Evolutionary conservation across 2,888 invertebrate species (phyloP), one percentile per base, ranked within the genome.

Genomic region (Drosophila infuscata): DNA sequence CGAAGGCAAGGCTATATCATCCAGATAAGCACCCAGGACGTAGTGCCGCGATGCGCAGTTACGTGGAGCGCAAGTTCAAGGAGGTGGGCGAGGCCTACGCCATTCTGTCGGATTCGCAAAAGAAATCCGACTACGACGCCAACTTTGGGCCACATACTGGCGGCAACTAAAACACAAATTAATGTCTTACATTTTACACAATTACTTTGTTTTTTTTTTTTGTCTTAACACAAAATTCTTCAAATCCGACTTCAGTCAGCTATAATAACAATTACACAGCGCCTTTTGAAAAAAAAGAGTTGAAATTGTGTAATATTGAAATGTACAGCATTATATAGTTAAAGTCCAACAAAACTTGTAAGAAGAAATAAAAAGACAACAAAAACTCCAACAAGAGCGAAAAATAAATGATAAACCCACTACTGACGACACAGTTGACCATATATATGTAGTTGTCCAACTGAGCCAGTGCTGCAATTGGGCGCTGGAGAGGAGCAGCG

Each of bases 11-110:
- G 95, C 97, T 12, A 1, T 98, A 97, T 93, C 99, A 99, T 94
- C 99, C 99, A 70, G 98, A 99, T 94, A 95, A 98, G 48, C 99
- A 99, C 94, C 96, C 98, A 4, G 96, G 95, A 92, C 98, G 98
- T 43, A 95, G 97, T 1, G 96, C 97, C 58, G 94, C 94, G 6
- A 97, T 97, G 92, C 97, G 97, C 81, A 97, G 97, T 87, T 97
- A 97, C 78, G 98, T 99, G 92, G 99, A 99, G 93, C 96, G 96
- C 88, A 97, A 97, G 91, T 99, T 99, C 93, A 99, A 99, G 93
- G 98, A 99, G 93, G 95, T 99, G 29, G 98, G 98, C n/a, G 98
- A 99, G 93, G 99, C 99, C 0, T 99, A 99, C 92, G 96, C 96
- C 51, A 95, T 99, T 70, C 94, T 99, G 76, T 98, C 98, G 30